phyloP scores from a whole-genome alignment of 2,888 invertebrate species.

The Eristalis intricaria region DNA sequence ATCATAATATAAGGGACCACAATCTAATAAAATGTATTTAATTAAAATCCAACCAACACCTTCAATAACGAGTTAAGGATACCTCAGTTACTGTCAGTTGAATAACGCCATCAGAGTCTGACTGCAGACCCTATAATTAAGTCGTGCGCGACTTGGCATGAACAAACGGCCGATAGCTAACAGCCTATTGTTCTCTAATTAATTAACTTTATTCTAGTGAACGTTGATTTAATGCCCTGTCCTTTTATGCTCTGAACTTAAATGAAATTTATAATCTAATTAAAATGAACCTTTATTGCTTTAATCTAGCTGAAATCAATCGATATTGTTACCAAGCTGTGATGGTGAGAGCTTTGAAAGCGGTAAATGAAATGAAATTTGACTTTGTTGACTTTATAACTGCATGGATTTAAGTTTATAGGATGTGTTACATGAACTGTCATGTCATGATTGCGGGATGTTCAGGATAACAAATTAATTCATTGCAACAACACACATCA shows the following conservation, averaged over 20 bases:
- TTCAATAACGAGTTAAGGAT: neutral
- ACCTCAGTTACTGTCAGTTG: neutral
- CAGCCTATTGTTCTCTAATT: constrained; percentile 16
- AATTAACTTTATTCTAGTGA: constrained; percentile 25
- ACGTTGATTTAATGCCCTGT: constrained; percentile 36
- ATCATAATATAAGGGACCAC: neutral
- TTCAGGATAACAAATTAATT: too few species aligned
- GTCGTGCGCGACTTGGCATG: neutral
- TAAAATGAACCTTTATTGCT: constrained; percentile 17
- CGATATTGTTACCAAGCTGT: constrained; percentile 22
- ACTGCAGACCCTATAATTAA: neutral
- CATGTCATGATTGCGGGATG: too few species aligned
- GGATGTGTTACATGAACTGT: too few species aligned
- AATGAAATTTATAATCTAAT: constrained; percentile 20
- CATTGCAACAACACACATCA: too few species aligned
- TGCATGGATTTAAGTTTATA: too few species aligned
- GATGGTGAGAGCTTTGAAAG: neutral
- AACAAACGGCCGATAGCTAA: constrained; percentile 10
- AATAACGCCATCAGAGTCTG: neutral
- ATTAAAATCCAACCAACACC: neutral
- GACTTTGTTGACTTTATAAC: too few species aligned
- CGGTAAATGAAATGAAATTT: too few species aligned
- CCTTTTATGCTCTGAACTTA: constrained; percentile 17
- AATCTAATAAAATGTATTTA: neutral
- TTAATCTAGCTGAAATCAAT: constrained; percentile 18